Percentiles rank a stretch among this genome's conserved stretches.
Conservation (phyloP, 2,113 vertebrate species). For the Crotalus helleri region DNA sequence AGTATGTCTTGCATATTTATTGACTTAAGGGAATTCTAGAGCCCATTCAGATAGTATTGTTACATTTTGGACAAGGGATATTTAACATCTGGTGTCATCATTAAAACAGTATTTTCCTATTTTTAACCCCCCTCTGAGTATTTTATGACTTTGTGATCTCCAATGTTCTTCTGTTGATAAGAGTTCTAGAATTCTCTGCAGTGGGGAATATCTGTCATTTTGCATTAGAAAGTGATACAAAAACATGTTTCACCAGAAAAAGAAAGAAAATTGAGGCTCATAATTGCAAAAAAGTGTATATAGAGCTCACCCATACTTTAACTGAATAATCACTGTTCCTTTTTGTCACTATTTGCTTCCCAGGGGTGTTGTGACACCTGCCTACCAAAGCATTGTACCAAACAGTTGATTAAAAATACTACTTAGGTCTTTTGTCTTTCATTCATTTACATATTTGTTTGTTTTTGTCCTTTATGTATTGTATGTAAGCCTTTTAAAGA, state of each 20-base stretch:
- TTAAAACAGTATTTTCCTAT: background rate
- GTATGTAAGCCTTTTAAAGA: background rate
- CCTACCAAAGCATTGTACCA: background rate
- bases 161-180: background rate
- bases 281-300: background rate
- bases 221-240: background rate
- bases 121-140: background rate
- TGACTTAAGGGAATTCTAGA: conserved; percentile 10
- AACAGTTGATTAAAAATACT: conserved; percentile 1
- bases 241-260: background rate
- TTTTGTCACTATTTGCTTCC: background rate
- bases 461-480: conserved; percentile 37
- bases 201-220: background rate
- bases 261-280: background rate
- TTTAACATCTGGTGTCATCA: background rate
- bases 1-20: conserved; percentile 54
- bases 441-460: conserved; percentile 33
- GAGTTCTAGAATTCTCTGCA: background rate
- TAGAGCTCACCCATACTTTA: background rate
- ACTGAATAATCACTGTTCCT: background rate
- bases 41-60: background rate
- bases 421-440: conserved; percentile 7
- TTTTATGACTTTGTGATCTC: background rate
- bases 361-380: background rate
- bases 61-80: conserved; percentile 11